Conservation (phyloP, 2,888 invertebrate genomes). For the Drosophila flavopinicola region DNA sequence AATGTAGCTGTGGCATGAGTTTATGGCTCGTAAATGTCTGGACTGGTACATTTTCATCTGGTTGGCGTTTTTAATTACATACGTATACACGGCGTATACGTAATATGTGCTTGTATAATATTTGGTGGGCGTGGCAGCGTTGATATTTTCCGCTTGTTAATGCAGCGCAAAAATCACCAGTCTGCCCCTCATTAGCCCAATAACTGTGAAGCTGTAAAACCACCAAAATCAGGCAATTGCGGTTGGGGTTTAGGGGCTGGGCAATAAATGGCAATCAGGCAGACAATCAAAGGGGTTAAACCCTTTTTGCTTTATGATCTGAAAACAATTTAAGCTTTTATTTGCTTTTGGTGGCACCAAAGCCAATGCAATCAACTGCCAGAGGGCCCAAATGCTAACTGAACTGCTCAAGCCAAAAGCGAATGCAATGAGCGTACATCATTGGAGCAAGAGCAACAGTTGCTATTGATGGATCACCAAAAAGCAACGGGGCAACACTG, state of each 20-base stretch:
- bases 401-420: conserved; percentile 28
- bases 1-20: conserved; percentile 58
- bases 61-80: conserved; percentile 58
- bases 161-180: not conserved
- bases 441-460: conserved; percentile 57
- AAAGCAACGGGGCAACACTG: conserved; percentile 43
- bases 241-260: conserved; percentile 20
- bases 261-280: conserved; percentile 74
- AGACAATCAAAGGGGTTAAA: conserved; percentile 71
- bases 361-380: conserved; percentile 49
- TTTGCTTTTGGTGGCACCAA: conserved; percentile 73
- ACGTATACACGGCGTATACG: conserved; percentile 64
- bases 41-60: conserved; percentile 56
- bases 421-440: conserved; percentile 73
- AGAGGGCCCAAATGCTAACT: conserved; percentile 55
- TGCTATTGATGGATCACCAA: conserved; percentile 61
- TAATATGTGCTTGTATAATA: conserved; percentile 33
- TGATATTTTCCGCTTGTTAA: conserved; percentile 16
- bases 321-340: conserved; percentile 79
- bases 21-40: conserved; percentile 77
- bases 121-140: conserved; percentile 35
- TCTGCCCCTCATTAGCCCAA: conserved; percentile 65
- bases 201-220: conserved; percentile 76
- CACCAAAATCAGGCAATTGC: conserved; percentile 50
- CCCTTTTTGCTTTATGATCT: conserved; percentile 74